Evolutionary conservation across 2,888 invertebrate genomes (phyloP).

Genomic region (Eulithis prunata): DNA sequence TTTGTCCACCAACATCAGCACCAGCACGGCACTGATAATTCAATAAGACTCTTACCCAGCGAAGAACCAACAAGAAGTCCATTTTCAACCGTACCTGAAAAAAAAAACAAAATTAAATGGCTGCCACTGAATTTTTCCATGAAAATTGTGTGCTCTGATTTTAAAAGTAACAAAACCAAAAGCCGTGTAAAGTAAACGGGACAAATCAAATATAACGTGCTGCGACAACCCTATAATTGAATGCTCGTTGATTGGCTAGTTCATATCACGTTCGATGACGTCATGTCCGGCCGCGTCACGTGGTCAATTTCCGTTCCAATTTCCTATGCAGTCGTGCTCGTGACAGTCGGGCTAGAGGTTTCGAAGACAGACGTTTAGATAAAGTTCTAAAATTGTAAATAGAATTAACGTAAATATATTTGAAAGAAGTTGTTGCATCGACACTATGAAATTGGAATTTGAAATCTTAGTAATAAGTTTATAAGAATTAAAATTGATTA

Average conservation of each 20-base stretch:
- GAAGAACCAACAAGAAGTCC: slow-evolving; percentile 37
- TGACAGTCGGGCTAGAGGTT: slow-evolving; percentile 50
- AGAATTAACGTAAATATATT: not conserved
- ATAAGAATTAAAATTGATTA: no score
- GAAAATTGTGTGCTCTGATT: not conserved
- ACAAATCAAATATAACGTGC: slow-evolving; percentile 49
- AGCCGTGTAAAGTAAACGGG: slow-evolving; percentile 34
- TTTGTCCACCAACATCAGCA: no score
- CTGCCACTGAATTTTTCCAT: not conserved
- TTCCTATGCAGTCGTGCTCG: slow-evolving; percentile 65
- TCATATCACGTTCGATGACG: slow-evolving; percentile 72
- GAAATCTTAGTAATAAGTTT: no score
- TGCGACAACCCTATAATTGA: slow-evolving; percentile 65
- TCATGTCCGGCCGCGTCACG: slow-evolving; percentile 72
- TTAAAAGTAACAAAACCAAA: slow-evolving; percentile 14
- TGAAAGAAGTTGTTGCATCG: no score
- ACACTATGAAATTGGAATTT: no score
- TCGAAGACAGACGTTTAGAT: slow-evolving; percentile 37
- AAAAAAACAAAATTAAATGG: slow-evolving; percentile 31
- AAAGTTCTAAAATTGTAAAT: slow-evolving; percentile 1
- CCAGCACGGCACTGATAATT: no score
- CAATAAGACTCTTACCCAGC: slow-evolving; percentile 56
- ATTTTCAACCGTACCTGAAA: slow-evolving; percentile 67
- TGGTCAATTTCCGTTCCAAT: slow-evolving; percentile 77
- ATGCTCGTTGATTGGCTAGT: slow-evolving; percentile 74